phyloP scores from a whole-genome alignment of 2,797 vertebrate genomes.

The Malurus leucopterus region DNA sequence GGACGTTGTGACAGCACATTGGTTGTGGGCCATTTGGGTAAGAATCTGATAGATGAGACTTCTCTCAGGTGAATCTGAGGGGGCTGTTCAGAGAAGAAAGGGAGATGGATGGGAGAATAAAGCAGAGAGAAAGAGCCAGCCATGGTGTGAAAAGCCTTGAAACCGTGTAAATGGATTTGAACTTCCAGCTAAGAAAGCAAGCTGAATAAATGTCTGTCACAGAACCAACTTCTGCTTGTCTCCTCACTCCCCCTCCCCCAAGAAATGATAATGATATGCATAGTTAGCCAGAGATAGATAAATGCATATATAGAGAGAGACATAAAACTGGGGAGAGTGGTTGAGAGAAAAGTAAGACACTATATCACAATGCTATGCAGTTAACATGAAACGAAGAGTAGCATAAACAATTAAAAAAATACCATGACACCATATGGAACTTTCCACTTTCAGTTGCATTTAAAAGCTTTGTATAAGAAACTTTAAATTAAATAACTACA shows the following conservation, averaged over 20 bases:
- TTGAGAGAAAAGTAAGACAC: not conserved
- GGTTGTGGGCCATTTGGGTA: not conserved
- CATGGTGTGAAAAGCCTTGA: not conserved
- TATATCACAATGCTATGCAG: not conserved
- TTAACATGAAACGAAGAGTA: not conserved
- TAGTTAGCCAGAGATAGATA: not conserved
- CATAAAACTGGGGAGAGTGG: not conserved
- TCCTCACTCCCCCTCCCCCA: not conserved
- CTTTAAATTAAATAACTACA: not conserved
- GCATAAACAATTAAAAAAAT: conserved; percentile 13
- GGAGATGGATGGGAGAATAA: not conserved
- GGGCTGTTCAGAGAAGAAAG: not conserved
- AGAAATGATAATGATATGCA: not conserved
- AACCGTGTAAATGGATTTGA: not conserved
- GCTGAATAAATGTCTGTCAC: not conserved
- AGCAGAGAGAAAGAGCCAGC: not conserved
- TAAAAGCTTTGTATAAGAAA: not conserved
- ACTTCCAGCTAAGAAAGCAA: not conserved
- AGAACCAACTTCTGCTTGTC: not conserved
- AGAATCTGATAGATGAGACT: not conserved
- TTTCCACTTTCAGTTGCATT: not conserved
- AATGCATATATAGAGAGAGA: not conserved
- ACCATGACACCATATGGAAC: not conserved
- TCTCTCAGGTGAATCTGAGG: not conserved
- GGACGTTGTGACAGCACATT: not conserved